Base-by-base conservation (phyloP, 2,113 vertebrate genomes). In the Ctenomys sociabilis region DNA sequence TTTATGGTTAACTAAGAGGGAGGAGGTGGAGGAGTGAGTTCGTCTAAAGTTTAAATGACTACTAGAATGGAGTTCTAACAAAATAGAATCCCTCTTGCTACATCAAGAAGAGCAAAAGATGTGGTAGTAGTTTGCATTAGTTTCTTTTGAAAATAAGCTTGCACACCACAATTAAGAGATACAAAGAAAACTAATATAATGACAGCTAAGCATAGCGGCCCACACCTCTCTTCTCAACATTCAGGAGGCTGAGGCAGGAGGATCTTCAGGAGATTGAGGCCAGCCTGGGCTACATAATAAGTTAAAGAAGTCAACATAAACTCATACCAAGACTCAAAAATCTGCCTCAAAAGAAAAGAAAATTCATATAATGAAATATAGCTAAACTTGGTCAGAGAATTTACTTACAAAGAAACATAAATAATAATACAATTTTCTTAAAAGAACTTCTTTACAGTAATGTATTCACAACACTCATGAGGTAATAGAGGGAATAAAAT, bases 381-480 rank as follows among this genome's bases (percentile, higher is more conserved):
- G 19, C 22, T 37, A 37, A 91, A 88, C 4, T 40, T 43, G 68
- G 40, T 61, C 40, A n/a, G 8, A 54, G 40, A 87, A 83, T 52
- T 88, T 35, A 94, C 63, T 84, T 52, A 88, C 26, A 43, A 78
- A 85, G 63, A 80, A 85, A 64, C 28, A 72, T n/a, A 88, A 80
- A 80, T 37, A 87, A 57, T 24, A 63, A 30, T 30, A 32, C 30
- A 40, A 32, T 70, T n/a, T 32, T 92, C 61, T 88, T 85, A 83
- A 87, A 89, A 57, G 40, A 64, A 64, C 11, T 75, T 75, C n/a
- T 66, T 91, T 37, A 80, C 40, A 63, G 17, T 66, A 83, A 54
- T 77, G 24, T 28, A 70, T 64, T 94, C 70, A 66, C 35, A 64
- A 37, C 13, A 32, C 73, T 28, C 13, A 0, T 32, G 63, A 94